Percentiles rank a stretch among this genome's conserved stretches.
Evolutionary conservation across 2,888 invertebrate genomes (phyloP).

Genomic region (Leptura quadrifasciata): DNA sequence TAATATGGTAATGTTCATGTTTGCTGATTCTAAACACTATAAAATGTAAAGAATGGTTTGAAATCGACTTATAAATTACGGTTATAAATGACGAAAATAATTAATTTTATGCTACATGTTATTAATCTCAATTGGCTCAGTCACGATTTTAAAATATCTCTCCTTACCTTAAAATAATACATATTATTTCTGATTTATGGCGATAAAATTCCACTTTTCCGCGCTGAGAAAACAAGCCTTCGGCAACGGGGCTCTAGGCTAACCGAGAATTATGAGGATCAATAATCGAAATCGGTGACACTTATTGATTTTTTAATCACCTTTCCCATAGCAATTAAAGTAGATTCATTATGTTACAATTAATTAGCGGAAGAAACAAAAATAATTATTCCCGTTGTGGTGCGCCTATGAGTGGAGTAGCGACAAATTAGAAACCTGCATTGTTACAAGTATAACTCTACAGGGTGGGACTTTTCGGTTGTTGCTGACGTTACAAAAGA

Average conservation of each 20-base stretch:
- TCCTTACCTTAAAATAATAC: constrained; percentile 4
- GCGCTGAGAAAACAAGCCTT: background rate
- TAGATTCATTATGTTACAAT: background rate
- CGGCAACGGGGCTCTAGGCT: background rate
- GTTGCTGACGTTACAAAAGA: no score
- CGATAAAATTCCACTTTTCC: constrained; percentile 4
- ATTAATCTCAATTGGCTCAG: constrained; percentile 3
- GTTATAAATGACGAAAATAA: background rate
- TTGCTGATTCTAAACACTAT: background rate
- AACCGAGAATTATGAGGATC: background rate
- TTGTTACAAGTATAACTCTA: background rate
- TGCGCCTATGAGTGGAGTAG: background rate
- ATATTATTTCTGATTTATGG: constrained; percentile 2
- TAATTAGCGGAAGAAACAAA: background rate
- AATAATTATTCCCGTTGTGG: background rate
- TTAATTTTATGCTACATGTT: background rate
- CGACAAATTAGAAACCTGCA: constrained; percentile 1
- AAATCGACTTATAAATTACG: background rate
- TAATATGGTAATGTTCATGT: background rate
- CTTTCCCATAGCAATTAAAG: background rate
- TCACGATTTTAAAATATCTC: constrained; percentile 7
- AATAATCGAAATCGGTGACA: background rate
- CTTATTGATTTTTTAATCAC: background rate
- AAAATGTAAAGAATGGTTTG: background rate
- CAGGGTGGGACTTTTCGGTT: background rate